Evolutionary conservation across 2,888 invertebrate species (phyloP).

Genomic region (Argynnis bischoffii): DNA sequence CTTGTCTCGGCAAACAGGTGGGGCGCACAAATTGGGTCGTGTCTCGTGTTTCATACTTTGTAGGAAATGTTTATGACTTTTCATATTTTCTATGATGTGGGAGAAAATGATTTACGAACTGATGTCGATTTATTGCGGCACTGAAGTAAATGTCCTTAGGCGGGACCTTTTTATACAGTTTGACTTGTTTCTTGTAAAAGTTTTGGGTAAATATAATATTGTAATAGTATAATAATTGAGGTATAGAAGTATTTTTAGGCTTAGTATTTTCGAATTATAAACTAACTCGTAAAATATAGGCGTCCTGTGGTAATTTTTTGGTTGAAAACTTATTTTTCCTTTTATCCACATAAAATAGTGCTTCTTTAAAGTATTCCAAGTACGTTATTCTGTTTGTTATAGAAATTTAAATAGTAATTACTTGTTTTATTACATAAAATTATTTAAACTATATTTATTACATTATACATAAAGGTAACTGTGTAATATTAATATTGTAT

Average conservation of each 20-base stretch:
- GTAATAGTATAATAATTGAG: not conserved
- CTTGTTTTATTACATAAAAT: too few relatives aligned
- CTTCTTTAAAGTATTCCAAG: too few relatives aligned
- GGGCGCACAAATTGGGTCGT: conserved; percentile 39
- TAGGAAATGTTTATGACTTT: conserved; percentile 31
- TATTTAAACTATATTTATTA: too few relatives aligned
- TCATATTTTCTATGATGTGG: conserved; percentile 34
- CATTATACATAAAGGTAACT: too few relatives aligned
- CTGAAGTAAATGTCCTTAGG: conserved; percentile 3
- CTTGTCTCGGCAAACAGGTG: conserved; percentile 45
- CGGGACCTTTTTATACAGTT: not conserved
- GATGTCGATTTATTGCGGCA: conserved; percentile 14
- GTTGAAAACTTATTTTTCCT: too few relatives aligned
- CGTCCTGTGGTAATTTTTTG: too few relatives aligned
- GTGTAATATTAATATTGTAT: too few relatives aligned
- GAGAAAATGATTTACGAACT: conserved; percentile 25
- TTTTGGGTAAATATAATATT: not conserved
- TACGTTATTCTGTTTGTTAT: too few relatives aligned
- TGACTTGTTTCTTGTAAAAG: not conserved
- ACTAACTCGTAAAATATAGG: too few relatives aligned
- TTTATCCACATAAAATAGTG: too few relatives aligned
- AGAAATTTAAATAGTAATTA: too few relatives aligned
- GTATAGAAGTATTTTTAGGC: not conserved
- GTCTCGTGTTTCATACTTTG: conserved; percentile 31
- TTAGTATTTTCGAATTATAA: too few relatives aligned